Evolutionary conservation across 2,888 invertebrate species (phyloP), one percentile per base, ranked within the genome.

Genomic region (Drosophila paramelanica): DNA sequence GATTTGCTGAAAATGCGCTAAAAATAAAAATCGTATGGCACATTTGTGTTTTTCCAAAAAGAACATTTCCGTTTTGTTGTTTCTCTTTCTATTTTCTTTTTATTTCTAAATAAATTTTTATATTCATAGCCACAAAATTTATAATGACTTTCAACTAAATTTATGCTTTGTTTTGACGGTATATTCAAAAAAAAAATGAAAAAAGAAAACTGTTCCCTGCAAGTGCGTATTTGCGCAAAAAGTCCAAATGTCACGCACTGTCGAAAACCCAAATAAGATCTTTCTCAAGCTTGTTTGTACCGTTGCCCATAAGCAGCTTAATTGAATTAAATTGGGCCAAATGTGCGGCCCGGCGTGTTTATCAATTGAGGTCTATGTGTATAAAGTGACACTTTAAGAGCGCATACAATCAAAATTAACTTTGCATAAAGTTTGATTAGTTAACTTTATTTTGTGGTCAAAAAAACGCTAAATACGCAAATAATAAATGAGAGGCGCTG

Each of bases 261-360:
- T 46, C 31, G 7, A 41, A 27, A 27, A 42, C 20, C 27, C 52
- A 45, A 45, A 62, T 62, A 50, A 41, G 5, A 8, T 33, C 4
- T 42, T 53, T 61, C 69, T 64, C 59, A 75, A 51, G 46, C 13
- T 38, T 31, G 55, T 23, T 53, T 45, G 36, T 36, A 31, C 41
- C 52, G 66, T 43, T 73, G 61, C 55, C 66, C 77, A 68, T 56
- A 64, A 77, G 79, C 52, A 67, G 66, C 81, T 81, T 84, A 84
- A 84, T 84, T 84, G 87, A 84, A 73, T 84, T 84, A 86, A 84
- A 84, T 84, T 84, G 83, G 72, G 61, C 67, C 50, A 86, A 77
- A 75, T 83, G 73, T 86, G 60, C 51, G 62, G 51, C 51, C 57
- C 57, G 62, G 47, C 72, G 46, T 62, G 49, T 77, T 74, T 65